These are phyloP conservation scores for Mercenaria mercenaria DNA, from an alignment of 1,140 invertebrate species.

Conservation along the genomic window DNA sequence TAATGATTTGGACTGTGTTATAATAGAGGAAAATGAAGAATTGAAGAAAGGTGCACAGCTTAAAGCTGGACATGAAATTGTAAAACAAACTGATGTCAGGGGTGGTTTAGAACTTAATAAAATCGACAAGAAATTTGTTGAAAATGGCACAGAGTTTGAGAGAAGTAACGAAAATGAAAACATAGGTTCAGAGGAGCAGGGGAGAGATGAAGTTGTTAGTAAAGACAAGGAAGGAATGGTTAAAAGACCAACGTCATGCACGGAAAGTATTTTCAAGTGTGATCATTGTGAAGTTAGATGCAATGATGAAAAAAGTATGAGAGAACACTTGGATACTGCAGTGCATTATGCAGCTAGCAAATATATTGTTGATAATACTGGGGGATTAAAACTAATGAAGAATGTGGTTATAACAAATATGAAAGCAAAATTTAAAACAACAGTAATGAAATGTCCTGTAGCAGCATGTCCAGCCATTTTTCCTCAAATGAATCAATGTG, in stretches of 20 bases:
- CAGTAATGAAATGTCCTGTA: background rate
- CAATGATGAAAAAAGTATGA: background rate
- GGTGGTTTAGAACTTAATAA: too few relatives aligned
- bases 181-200: background rate
- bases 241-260: background rate
- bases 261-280: background rate
- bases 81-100: too few relatives aligned
- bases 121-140: too few relatives aligned
- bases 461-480: background rate
- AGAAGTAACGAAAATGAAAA: too few relatives aligned
- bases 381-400: background rate
- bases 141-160: too few relatives aligned
- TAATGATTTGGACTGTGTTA: too few relatives aligned
- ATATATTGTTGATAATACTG: background rate
- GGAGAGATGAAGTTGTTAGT: background rate
- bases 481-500: background rate
- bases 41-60: too few relatives aligned
- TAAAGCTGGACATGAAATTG: too few relatives aligned
- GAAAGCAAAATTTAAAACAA: constrained; percentile 5
- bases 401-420: background rate
- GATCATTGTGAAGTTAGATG: background rate
- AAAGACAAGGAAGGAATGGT: background rate
- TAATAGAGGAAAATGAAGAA: too few relatives aligned
- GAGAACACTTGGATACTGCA: background rate
- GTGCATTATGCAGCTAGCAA: background rate